phyloP scores from a whole-genome alignment of 2,888 invertebrate species.

The Smittia sp. region DNA sequence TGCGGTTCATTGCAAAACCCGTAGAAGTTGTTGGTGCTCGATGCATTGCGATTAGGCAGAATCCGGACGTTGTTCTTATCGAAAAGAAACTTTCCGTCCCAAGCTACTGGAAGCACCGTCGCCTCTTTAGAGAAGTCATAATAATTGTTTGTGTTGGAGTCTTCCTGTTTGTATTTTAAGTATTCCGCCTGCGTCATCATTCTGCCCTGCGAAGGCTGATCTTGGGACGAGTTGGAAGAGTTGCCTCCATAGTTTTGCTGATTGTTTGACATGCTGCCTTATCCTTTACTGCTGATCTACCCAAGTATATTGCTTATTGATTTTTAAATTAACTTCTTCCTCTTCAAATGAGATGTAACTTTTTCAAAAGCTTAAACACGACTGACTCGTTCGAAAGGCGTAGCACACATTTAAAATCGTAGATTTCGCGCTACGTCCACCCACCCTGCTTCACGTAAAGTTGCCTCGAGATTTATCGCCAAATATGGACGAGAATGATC shows the following conservation, averaged over 20 bases:
- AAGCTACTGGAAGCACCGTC: slow-evolving; percentile 49
- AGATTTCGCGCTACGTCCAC: slow-evolving; percentile 21
- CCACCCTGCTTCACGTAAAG: neutral
- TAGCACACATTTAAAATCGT: slow-evolving; percentile 2
- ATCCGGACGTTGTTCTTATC: slow-evolving; percentile 48
- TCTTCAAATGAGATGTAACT: neutral
- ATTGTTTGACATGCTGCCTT: slow-evolving; percentile 24
- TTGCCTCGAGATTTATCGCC: slow-evolving; percentile 8
- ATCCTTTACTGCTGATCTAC: neutral
- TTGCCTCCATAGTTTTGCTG: slow-evolving; percentile 19
- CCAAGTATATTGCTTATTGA: neutral
- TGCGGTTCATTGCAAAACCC: slow-evolving; percentile 49
- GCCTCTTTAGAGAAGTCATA: slow-evolving; percentile 50
- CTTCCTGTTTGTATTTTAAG: slow-evolving; percentile 34
- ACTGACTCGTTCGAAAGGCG: neutral
- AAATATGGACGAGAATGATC: slow-evolving; percentile 31
- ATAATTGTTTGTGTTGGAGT: slow-evolving; percentile 50
- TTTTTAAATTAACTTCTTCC: neutral
- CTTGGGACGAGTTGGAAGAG: slow-evolving; percentile 20
- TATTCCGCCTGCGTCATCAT: slow-evolving; percentile 35
- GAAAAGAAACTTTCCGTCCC: slow-evolving; percentile 51
- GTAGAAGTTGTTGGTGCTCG: slow-evolving; percentile 50
- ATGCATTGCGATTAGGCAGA: slow-evolving; percentile 48
- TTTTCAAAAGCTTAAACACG: slow-evolving; percentile 26
- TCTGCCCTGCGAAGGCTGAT: slow-evolving; percentile 29